Evolutionary conservation across 2,888 invertebrate genomes (phyloP).

Genomic region (Epirrhoe alternata): DNA sequence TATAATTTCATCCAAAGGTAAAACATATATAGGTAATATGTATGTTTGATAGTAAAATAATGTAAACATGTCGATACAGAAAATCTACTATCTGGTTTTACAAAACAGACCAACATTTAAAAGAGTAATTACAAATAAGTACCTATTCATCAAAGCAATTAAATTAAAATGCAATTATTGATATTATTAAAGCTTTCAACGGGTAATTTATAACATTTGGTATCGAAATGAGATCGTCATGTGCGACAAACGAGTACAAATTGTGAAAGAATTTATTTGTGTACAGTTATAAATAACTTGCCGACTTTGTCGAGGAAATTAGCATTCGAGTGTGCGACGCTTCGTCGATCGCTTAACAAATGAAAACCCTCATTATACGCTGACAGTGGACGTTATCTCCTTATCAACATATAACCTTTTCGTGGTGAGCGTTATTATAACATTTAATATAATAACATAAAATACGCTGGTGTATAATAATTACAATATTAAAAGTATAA

Average conservation of each 20-base stretch:
- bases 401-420: constrained; percentile 78
- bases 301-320: constrained; percentile 62
- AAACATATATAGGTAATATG: too few relatives aligned
- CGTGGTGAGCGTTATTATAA: constrained; percentile 76
- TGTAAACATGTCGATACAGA: neutral
- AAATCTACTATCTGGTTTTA: neutral
- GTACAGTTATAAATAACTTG: constrained; percentile 65
- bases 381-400: constrained; percentile 72
- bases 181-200: constrained; percentile 32
- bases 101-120: neutral
- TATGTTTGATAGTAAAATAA: neutral
- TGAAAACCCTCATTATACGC: constrained; percentile 67
- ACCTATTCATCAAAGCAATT: constrained; percentile 3
- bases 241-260: constrained; percentile 75
- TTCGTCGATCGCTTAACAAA: constrained; percentile 47
- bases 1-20: too few relatives aligned
- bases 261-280: constrained; percentile 69
- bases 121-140: neutral
- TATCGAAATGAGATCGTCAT: constrained; percentile 62
- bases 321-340: constrained; percentile 60
- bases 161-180: constrained; percentile 23
- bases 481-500: constrained; percentile 83
- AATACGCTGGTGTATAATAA: constrained; percentile 77
- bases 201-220: constrained; percentile 48
- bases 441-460: constrained; percentile 82